Conservation (phyloP, 2,113 vertebrate genomes). For the Urocitellus parryii region DNA sequence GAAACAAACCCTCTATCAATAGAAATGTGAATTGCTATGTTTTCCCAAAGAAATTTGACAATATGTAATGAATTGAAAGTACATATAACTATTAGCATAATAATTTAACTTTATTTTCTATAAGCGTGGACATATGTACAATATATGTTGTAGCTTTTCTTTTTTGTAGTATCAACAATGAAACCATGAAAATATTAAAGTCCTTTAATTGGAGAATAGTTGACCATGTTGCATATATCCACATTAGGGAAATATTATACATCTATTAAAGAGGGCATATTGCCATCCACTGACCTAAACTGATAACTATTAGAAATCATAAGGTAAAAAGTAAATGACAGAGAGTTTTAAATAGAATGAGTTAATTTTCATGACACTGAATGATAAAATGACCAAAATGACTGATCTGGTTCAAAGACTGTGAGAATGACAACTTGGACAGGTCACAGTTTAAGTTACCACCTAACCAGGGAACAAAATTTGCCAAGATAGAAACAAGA, state of each 20-base stretch:
- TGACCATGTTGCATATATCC: neutral
- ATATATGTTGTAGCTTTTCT: neutral
- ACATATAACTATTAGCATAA: neutral
- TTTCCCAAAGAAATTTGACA: neutral
- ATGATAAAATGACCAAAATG: neutral
- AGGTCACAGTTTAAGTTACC: neutral
- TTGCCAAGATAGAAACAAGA: neutral
- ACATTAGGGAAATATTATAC: neutral
- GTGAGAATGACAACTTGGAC: neutral
- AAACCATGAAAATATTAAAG: neutral
- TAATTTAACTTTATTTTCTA: neutral
- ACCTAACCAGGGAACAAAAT: neutral
- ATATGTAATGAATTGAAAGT: neutral
- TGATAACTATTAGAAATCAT: neutral
- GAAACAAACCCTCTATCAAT: neutral
- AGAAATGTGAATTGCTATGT: neutral
- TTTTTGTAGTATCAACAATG: neutral
- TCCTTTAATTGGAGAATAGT: neutral
- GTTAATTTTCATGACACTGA: neutral
- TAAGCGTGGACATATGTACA: neutral
- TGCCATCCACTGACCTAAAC: neutral
- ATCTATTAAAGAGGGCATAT: neutral
- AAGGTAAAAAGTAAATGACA: neutral
- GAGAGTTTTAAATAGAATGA: neutral
- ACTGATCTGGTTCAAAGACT: neutral